These are phyloP conservation scores for Cerceris ruficornis DNA, from an alignment of 2,888 invertebrate genomes.

Conservation along the genomic window DNA sequence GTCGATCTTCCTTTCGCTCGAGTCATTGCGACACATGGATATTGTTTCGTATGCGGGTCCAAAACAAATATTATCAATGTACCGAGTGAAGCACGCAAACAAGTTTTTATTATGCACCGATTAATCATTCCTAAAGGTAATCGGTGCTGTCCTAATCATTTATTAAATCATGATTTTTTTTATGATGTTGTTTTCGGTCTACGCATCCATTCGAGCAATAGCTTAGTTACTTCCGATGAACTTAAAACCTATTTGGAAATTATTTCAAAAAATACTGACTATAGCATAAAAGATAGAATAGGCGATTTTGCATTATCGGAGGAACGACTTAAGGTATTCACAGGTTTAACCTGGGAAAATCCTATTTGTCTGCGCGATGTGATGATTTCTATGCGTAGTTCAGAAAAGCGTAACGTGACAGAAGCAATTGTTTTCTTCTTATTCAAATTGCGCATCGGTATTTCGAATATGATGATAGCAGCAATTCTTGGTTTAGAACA, in stretches of 20 bases:
- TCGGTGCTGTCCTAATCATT: conserved; percentile 17
- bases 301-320: too few relatives aligned
- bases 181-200: background rate
- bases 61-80: conserved; percentile 6
- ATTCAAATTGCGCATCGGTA: conserved; percentile 53
- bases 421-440: conserved; percentile 8
- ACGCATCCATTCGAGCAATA: too few relatives aligned
- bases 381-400: conserved; percentile 4
- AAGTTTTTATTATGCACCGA: conserved; percentile 14
- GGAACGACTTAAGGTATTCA: background rate
- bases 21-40: conserved; percentile 13
- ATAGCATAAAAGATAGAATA: background rate
- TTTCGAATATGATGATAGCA: conserved; percentile 47
- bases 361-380: background rate
- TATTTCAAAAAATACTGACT: background rate
- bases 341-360: background rate
- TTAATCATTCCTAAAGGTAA: conserved; percentile 20
- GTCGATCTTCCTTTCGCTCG: conserved; percentile 22
- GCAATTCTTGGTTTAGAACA: conserved; percentile 39
- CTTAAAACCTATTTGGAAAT: background rate
- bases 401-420: conserved; percentile 2
- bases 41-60: conserved; percentile 24
- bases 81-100: conserved; percentile 6
- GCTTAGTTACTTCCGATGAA: background rate
- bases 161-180: conserved; percentile 6